These are phyloP conservation scores for Trematocara variabile DNA, from an alignment of 2,113 vertebrate species.

Conservation along the genomic window DNA sequence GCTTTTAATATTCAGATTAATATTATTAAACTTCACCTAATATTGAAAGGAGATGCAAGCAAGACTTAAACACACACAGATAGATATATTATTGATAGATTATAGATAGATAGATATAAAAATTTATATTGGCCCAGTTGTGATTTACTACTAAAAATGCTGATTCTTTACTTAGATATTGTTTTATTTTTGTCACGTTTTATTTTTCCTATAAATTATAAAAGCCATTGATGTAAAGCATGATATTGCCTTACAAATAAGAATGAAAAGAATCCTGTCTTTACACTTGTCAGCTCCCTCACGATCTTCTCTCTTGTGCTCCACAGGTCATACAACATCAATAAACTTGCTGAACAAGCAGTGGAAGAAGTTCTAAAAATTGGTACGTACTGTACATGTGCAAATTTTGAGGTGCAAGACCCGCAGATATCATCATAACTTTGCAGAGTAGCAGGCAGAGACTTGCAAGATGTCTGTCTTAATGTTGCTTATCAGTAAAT, in stretches of 20 bases:
- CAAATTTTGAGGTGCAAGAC: not conserved
- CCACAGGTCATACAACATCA: constrained; percentile 97
- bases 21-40: not conserved
- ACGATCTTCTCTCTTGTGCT: not conserved
- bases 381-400: constrained; percentile 70
- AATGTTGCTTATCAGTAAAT: not conserved
- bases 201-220: not conserved
- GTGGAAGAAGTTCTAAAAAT: constrained; percentile 90
- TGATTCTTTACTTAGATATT: not conserved
- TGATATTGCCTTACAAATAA: not conserved
- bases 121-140: not conserved
- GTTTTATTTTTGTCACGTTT: not conserved
- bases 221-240: not conserved
- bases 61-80: not conserved
- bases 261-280: not conserved
- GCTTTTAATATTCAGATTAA: not conserved
- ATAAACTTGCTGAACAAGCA: constrained; percentile 87
- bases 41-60: not conserved
- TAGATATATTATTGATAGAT: too few relatives aligned
- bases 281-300: not conserved
- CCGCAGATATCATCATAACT: not conserved
- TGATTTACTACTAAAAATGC: not conserved
- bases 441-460: not conserved
- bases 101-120: too few relatives aligned
- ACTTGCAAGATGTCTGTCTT: not conserved